Base-by-base conservation (phyloP, 2,888 invertebrate species). In the Eulithis testata region DNA sequence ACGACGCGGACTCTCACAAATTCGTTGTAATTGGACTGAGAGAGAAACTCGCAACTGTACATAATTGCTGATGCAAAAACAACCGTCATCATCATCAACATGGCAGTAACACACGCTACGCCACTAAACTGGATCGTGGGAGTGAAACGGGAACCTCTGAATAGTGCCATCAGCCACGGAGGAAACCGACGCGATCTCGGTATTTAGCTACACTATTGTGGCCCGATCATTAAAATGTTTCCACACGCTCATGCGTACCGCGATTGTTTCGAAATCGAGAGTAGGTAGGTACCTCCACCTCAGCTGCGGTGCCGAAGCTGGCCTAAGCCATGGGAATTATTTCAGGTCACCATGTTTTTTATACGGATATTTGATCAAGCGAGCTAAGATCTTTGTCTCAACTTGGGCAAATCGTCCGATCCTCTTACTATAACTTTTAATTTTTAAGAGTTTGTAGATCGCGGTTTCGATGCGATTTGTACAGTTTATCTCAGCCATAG, bases 61-160 rank as follows among this genome's bases (percentile, higher is more conserved):
- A 89, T 91, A 92, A 91, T 91, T 89, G 87, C 85, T 88, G 85
- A 90, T 89, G 91, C 89, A 90, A 90, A 91, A 91, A 90, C 87
- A 82, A 83, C 82, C 84, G 81, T 82, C 87, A 84, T 85, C 90
- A 89, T 89, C 88, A 88, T 86, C 86, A 85, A 81, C 86, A 80
- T 81, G 85, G 84, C 86, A 86, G 87, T 87, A 90, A 84, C 85
- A 90, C 88, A 90, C 88, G 87, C 84, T 87, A 90, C 88, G 87
- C 84, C 68, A 65, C 85, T 79, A 77, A 93, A 90, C 83, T 91
- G 84, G 90, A 89, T 88, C 92, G 92, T 93, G 92, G 90, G 92
- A 93, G 88, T 83, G 87, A 89, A 90, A 91, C 89, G 90, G 90
- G 88, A 90, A 82, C 82, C 85, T 80, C 80, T 86, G 81, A 86